Evolutionary conservation across 1,140 invertebrate species (phyloP), one percentile per base, ranked within the genome.

Genomic region (Homarus americanus): DNA sequence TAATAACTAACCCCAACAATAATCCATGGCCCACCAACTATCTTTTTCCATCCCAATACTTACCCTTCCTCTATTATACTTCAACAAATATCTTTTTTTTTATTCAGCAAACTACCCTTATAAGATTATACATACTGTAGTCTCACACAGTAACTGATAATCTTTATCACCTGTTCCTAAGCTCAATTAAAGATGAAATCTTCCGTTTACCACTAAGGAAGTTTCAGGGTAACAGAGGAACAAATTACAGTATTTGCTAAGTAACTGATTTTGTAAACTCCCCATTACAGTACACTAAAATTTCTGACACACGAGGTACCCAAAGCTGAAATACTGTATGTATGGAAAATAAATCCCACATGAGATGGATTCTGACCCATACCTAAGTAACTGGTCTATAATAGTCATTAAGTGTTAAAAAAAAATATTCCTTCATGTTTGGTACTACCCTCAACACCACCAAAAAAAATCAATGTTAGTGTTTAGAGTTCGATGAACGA

Each of bases 381-480:
- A 5, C 58, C 58, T 20, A 24, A 69, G 28, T 1, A 69, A 24
- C 28, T 69, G n/a, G 10, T 32, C 28, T 69, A 69, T 32, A 69
- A 32, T 20, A 4, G 24, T 58, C 53, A 58, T 20, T 58, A 58
- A n/a, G n/a, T n/a, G n/a, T n/a, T n/a, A n/a, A n/a, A n/a, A n/a
- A n/a, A n/a, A n/a, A n/a, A 58, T 58, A 20, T 58, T 24, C 53
- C 17, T 58, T 24, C 53, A 24, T 15, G 53, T 58, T 1, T 58
- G 53, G 53, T 58, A 58, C 4, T 58, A 24, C 5, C 9, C n/a
- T 32, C 63, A 69, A 7, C 28, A 28, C 63, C 63, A 69, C 0
- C n/a, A 32, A 69, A 32, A 34, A 75, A 76, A 28, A 86, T 83
- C 24, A 75, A 73, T 34, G 49, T 44, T 24, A 73, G 72, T 36